Evolutionary conservation across 1,140 invertebrate genomes (phyloP).

Genomic region (Atta colombica): DNA sequence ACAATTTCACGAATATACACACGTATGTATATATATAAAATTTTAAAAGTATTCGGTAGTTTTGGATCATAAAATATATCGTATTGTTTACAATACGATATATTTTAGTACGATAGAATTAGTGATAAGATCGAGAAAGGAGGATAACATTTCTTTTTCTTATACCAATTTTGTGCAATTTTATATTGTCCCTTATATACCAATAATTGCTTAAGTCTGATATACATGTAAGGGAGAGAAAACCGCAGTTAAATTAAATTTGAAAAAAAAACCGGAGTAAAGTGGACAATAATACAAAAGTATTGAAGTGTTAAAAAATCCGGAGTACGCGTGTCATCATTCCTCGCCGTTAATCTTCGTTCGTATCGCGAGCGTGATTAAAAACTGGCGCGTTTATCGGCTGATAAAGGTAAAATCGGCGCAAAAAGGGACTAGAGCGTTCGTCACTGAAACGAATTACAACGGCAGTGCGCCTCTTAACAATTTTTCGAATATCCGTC

Average conservation of each 20-base stretch:
- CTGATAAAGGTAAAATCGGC: constrained; percentile 55
- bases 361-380: constrained; percentile 52
- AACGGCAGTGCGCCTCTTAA: constrained; percentile 42
- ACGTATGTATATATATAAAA: neutral
- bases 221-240: neutral
- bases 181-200: neutral
- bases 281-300: constrained; percentile 17
- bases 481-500: constrained; percentile 52
- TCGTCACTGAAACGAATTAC: constrained; percentile 48
- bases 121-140: neutral
- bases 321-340: constrained; percentile 24
- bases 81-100: neutral
- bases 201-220: neutral
- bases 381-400: constrained; percentile 52
- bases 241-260: neutral
- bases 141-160: neutral
- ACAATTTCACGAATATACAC: neutral
- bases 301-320: constrained; percentile 37
- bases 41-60: neutral
- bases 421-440: constrained; percentile 32
- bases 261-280: neutral
- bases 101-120: neutral
- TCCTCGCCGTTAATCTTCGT: constrained; percentile 52
- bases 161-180: constrained; percentile 5
- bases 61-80: neutral